These are phyloP conservation scores for Vollenhovia emeryi DNA, from an alignment of 1,140 invertebrate species.

Conservation along the genomic window DNA sequence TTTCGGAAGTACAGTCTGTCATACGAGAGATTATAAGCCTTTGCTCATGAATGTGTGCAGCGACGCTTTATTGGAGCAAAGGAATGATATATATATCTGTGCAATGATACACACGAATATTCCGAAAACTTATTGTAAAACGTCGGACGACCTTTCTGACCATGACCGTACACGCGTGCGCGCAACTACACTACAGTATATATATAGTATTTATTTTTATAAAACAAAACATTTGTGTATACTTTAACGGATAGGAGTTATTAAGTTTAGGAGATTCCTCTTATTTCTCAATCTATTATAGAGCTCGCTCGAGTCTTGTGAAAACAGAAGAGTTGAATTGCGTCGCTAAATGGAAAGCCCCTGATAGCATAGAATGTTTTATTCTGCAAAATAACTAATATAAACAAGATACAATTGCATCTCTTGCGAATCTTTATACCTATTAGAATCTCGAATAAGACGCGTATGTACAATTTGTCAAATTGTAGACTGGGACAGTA, in stretches of 20 bases:
- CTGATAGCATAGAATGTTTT: neutral
- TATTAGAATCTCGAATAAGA: neutral
- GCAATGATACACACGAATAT: too few relatives aligned
- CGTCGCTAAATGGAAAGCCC: neutral
- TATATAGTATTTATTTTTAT: constrained; percentile 11
- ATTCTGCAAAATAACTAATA: constrained; percentile 2
- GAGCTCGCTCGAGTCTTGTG: neutral
- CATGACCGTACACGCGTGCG: neutral
- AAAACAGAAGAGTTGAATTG: neutral
- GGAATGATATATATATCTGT: too few relatives aligned
- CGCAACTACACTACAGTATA: neutral
- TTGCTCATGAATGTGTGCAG: too few relatives aligned
- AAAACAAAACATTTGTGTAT: neutral
- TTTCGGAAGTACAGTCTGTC: too few relatives aligned
- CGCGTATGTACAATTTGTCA: neutral
- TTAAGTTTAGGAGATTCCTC: neutral
- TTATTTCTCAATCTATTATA: neutral
- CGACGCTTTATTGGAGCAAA: too few relatives aligned
- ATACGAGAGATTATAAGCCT: too few relatives aligned
- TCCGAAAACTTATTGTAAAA: too few relatives aligned
- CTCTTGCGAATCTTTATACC: constrained; percentile 1
- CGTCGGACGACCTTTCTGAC: too few relatives aligned
- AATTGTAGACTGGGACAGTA: constrained; percentile 24
- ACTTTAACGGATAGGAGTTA: neutral
- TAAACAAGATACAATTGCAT: neutral